phyloP scores from a whole-genome alignment of 2,113 vertebrate species.

The Pithys albifrons region DNA sequence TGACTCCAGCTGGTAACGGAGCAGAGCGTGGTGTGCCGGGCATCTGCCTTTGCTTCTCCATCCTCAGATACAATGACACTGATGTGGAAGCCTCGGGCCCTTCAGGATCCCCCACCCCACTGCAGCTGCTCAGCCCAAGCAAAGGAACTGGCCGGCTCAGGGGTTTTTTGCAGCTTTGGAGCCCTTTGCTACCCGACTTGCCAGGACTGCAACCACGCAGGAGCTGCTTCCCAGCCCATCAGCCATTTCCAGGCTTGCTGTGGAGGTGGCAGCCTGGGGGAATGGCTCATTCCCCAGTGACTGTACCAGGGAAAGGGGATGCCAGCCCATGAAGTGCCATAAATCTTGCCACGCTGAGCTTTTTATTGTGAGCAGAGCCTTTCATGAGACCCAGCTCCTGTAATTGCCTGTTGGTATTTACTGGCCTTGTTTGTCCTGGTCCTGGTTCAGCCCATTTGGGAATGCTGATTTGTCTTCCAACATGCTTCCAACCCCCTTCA shows the following conservation, averaged over 20 bases:
- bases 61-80: background rate
- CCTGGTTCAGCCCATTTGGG: background rate
- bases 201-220: background rate
- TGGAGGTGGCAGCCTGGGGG: background rate
- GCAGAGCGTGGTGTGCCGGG: fast-evolving
- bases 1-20: fast-evolving
- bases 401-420: background rate
- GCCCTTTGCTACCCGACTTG: background rate
- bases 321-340: background rate
- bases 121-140: background rate
- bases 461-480: fast-evolving
- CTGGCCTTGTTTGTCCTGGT: background rate
- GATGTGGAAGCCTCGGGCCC: background rate
- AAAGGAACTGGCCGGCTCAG: fast-evolving
- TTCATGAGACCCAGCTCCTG: background rate
- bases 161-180: fast-evolving
- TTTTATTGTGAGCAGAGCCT: background rate
- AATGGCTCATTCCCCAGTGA: background rate
- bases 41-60: background rate
- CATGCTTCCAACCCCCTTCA: background rate
- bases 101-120: background rate
- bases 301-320: background rate
- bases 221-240: background rate
- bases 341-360: background rate
- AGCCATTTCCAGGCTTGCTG: background rate